Evolutionary conservation across 1,140 invertebrate species (phyloP), one percentile per base, ranked within the genome.

Genomic region (Drosophila carrolli): DNA sequence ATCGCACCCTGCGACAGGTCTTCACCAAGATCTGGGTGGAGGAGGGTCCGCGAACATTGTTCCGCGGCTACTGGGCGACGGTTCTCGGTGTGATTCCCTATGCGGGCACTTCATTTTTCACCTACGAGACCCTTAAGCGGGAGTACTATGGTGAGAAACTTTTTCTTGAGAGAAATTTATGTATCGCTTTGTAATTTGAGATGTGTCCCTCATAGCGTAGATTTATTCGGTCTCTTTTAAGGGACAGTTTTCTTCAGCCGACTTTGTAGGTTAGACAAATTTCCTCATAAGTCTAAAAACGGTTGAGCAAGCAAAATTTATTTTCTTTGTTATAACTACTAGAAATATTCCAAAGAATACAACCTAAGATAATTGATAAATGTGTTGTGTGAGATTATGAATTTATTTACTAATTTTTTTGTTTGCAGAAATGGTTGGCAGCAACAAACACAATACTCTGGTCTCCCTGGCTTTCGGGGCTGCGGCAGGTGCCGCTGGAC

Each of bases 81-180:
- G 94, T 99, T 16, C 91, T 98, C 2, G 99, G 99, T 3, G 97
- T 98, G 0, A 97, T 99, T 82, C 98, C 98, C 0, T 99, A 99
- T 93, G 98, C 99, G 10, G 99, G 99, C 9, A 96, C 96, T 50
- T 98, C 98, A 44, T 99, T 99, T 93, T 99, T 97, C 92, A 99
- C 98, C 0, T 99, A 99, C 93, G 98, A 99, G 93, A 96, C 97
- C 19, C 93, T 99, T 5, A 99, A 99, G 93, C 94, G 96, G 54
- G 93, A 95, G 63, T 95, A 98, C 91, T 93, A 94, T 91, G 96
- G 97, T 98, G 93, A 55, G 63, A 1, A 38, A 16, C 8, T 1
- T 19, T 16, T 44, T 14, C 0, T 6, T 6, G 0, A 14, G n/a
- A 5, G 5, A n/a, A 14, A 41, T 41, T n/a, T n/a, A 19, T 19